Evolutionary conservation across 1,140 invertebrate species (phyloP).

Genomic region (Patella vulgata): DNA sequence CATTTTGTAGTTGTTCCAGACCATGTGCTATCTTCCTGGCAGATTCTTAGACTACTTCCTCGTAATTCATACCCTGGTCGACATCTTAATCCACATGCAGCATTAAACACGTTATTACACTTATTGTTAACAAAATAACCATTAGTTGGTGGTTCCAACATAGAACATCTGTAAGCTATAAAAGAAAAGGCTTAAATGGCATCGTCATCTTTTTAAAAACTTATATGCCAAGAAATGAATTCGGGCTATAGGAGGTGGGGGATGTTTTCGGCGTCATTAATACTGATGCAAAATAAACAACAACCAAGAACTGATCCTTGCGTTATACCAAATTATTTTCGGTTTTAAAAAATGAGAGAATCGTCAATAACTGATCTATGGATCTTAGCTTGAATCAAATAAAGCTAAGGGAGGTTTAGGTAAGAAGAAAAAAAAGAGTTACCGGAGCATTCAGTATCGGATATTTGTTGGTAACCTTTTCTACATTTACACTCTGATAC

Average conservation of each 20-base stretch:
- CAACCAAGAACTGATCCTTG: too few relatives aligned
- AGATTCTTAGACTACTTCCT: conserved; percentile 76
- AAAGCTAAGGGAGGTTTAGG: too few relatives aligned
- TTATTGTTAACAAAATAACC: conserved; percentile 76
- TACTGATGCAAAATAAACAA: too few relatives aligned
- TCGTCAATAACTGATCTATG: too few relatives aligned
- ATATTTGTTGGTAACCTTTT: conserved; percentile 69
- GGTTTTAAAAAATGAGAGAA: too few relatives aligned
- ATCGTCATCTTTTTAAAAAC: too few relatives aligned
- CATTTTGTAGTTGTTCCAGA: conserved; percentile 74
- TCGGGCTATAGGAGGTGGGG: too few relatives aligned
- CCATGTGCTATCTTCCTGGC: conserved; percentile 75
- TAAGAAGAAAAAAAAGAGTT: too few relatives aligned
- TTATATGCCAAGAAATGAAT: too few relatives aligned
- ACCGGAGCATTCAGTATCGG: conserved; percentile 70
- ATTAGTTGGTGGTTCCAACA: conserved; percentile 72
- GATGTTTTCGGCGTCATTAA: too few relatives aligned
- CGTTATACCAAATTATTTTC: too few relatives aligned
- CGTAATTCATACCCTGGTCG: conserved; percentile 74
- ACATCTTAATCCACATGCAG: conserved; percentile 77
- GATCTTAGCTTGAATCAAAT: too few relatives aligned
- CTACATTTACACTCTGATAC: conserved; percentile 73
- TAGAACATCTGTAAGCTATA: conserved; percentile 73
- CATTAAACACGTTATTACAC: conserved; percentile 76
- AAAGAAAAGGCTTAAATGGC: conserved; percentile 9